Evolutionary conservation across 2,888 invertebrate genomes (phyloP).

Genomic region (Celastrina argiolus): DNA sequence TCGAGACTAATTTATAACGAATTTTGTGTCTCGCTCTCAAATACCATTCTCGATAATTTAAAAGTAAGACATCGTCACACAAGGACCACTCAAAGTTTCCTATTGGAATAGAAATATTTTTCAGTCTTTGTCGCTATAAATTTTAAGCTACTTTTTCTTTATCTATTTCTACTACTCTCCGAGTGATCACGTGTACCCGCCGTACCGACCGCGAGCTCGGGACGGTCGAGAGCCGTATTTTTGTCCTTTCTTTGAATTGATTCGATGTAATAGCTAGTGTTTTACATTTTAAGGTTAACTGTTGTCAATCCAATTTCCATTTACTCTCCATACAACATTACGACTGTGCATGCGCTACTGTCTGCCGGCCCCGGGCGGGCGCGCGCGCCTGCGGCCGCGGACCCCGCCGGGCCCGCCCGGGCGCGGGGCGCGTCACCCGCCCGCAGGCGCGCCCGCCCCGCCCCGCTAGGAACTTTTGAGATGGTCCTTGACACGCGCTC

Average conservation of each 20-base stretch:
- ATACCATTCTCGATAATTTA: constrained; percentile 31
- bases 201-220: constrained; percentile 53
- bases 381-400: constrained; percentile 23
- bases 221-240: constrained; percentile 51
- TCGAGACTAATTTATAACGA: constrained; percentile 28
- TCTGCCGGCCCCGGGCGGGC: constrained; percentile 42
- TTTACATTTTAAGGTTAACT: constrained; percentile 58
- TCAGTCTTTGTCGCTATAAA: constrained; percentile 40
- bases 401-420: not conserved
- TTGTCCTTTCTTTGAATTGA: constrained; percentile 58
- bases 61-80: constrained; percentile 54
- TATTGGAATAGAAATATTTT: constrained; percentile 54
- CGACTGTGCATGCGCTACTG: constrained; percentile 65
- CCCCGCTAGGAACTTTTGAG: constrained; percentile 91
- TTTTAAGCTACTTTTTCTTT: constrained; percentile 42
- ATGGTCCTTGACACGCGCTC: constrained; percentile 88
- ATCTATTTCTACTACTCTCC: constrained; percentile 37
- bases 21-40: constrained; percentile 32
- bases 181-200: constrained; percentile 14
- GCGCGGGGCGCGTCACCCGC: constrained; percentile 30
- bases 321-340: constrained; percentile 18
- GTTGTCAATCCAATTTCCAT: constrained; percentile 57
- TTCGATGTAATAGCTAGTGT: constrained; percentile 70
- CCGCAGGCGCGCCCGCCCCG: constrained; percentile 37
- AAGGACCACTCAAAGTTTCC: constrained; percentile 90